Evolutionary conservation across 2,888 invertebrate species (phyloP).

Genomic region (Calameuta pallipes): DNA sequence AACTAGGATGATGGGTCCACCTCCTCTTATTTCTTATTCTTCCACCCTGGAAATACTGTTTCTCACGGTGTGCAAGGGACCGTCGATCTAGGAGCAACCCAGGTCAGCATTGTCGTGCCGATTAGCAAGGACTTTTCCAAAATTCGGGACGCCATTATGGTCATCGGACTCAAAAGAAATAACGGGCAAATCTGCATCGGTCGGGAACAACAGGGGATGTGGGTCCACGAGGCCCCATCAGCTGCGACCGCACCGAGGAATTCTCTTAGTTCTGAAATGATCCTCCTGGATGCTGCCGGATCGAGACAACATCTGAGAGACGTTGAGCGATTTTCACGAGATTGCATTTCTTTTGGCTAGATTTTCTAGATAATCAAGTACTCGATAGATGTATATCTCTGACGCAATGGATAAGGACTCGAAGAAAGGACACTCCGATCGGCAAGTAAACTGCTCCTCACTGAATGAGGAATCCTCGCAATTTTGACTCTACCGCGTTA

Average conservation of each 20-base stretch:
- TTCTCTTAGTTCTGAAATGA: neutral
- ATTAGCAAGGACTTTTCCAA: conserved; percentile 44
- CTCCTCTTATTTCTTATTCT: conserved; percentile 13
- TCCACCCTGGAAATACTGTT: conserved; percentile 43
- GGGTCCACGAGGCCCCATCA: neutral
- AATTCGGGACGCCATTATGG: conserved; percentile 23
- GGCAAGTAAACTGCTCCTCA: neutral
- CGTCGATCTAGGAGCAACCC: conserved; percentile 29
- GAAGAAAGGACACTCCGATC: neutral
- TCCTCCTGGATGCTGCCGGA: neutral
- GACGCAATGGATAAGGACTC: neutral
- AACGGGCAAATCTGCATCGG: neutral
- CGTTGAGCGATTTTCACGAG: neutral
- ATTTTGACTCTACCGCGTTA: neutral
- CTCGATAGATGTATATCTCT: neutral
- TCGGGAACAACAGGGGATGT: neutral
- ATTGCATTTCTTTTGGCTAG: neutral
- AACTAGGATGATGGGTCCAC: conserved; percentile 16
- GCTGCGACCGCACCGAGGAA: neutral
- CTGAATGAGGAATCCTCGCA: neutral
- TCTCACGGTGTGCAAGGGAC: conserved; percentile 58
- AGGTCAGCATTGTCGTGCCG: conserved; percentile 51
- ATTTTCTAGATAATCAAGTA: neutral
- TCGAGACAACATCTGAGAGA: neutral
- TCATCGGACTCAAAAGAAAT: neutral